phyloP scores from a whole-genome alignment of 2,113 vertebrate species.

The Sinocyclocheilus maitianheensis region DNA sequence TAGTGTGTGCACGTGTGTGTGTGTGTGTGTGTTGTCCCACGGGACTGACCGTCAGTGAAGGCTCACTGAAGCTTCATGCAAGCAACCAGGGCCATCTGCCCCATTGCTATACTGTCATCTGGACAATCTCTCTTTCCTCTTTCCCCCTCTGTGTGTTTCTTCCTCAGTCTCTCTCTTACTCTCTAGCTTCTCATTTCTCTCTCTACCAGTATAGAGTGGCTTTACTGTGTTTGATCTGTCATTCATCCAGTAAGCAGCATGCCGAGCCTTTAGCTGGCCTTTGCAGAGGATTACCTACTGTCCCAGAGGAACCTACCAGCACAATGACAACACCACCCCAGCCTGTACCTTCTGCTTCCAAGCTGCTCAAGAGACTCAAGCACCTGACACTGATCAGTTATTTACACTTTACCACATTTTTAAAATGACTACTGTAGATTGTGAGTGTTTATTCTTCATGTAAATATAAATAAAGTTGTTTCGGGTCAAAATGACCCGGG shows the following conservation, averaged over 20 bases:
- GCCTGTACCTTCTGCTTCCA: conserved; percentile 51
- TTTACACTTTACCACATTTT: conserved; percentile 57
- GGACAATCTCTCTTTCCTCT: conserved; percentile 18
- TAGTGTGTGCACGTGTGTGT: conserved; percentile 35
- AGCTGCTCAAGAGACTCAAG: conserved; percentile 54
- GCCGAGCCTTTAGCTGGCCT: conserved; percentile 58
- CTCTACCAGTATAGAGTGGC: conserved; percentile 62
- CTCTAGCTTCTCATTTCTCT: conserved; percentile 4
- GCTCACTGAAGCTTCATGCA: conserved; percentile 57
- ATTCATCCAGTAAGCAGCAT: conserved; percentile 67
- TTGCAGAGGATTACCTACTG: conserved; percentile 62
- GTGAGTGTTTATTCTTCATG: not conserved
- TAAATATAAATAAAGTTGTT: not conserved
- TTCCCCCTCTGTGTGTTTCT: conserved; percentile 26
- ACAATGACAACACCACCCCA: conserved; percentile 57
- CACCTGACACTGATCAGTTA: conserved; percentile 32
- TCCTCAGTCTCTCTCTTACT: conserved; percentile 18
- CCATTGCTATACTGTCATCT: conserved; percentile 50
- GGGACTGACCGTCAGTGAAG: conserved; percentile 51
- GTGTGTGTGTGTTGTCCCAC: conserved; percentile 42
- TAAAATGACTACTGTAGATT: no score
- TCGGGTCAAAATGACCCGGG: not conserved
- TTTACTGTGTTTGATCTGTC: conserved; percentile 74
- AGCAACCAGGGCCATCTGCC: conserved; percentile 56
- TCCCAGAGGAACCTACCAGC: conserved; percentile 70